phyloP scores from a whole-genome alignment of 2,113 vertebrate species.

The Corythaeola cristata region DNA sequence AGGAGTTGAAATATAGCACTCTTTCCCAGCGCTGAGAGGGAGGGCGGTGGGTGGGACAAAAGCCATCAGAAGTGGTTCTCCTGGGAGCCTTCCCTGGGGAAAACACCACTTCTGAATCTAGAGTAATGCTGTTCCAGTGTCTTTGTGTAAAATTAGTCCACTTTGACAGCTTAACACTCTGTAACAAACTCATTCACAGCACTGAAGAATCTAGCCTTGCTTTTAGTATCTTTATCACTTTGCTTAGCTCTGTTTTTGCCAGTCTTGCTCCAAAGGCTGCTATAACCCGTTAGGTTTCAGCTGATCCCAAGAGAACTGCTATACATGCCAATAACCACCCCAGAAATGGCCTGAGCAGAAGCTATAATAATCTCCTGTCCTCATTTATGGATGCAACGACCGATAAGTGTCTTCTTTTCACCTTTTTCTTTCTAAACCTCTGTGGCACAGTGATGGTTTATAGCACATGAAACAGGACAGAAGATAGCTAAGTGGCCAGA shows the following conservation, averaged over 20 bases:
- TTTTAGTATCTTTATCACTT: neutral
- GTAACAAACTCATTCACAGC: neutral
- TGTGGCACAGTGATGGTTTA: neutral
- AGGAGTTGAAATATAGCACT: neutral
- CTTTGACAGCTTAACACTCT: neutral
- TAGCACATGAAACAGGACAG: accelerated
- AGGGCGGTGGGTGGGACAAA: neutral
- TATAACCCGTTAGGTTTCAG: neutral
- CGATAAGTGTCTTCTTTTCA: neutral
- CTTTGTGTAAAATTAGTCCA: neutral
- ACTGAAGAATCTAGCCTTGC: neutral
- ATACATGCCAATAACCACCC: neutral
- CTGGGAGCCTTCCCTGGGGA: constrained; percentile 13
- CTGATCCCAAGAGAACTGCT: neutral
- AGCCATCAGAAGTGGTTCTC: neutral
- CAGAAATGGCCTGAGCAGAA: neutral
- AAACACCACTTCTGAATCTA: constrained; percentile 2
- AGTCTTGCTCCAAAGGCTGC: neutral
- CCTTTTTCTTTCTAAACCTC: neutral
- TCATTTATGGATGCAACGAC: neutral
- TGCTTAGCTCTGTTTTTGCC: neutral
- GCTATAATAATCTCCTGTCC: neutral
- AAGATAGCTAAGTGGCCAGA: neutral
- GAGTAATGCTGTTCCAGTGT: neutral
- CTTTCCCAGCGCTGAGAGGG: neutral